Evolutionary conservation across 2,888 invertebrate genomes (phyloP).

Genomic region (Auanema sp.): DNA sequence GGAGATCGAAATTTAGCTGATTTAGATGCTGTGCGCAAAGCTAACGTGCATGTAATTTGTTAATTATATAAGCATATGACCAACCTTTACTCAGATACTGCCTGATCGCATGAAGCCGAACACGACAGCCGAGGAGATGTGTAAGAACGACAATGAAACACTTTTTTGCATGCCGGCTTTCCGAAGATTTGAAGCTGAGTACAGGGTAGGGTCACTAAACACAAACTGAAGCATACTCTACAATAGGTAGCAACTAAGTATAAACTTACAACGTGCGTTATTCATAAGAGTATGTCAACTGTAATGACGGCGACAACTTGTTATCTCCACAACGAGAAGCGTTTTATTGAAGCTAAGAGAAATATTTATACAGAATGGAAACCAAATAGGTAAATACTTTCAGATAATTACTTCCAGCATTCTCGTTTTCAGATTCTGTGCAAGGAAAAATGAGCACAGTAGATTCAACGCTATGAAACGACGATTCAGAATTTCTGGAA

Average conservation of each 20-base stretch:
- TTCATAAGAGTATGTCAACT: conserved; percentile 43
- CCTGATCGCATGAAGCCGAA: not conserved
- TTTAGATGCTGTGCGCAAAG: no score
- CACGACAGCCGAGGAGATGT: not conserved
- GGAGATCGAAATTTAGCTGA: no score
- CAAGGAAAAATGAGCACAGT: conserved; percentile 25
- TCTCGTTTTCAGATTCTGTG: conserved; percentile 32
- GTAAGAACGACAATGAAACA: conserved; percentile 16
- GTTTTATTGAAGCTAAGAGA: conserved; percentile 22
- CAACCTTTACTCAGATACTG: not conserved
- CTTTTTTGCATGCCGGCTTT: conserved; percentile 5
- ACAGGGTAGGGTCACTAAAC: not conserved
- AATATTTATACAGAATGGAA: conserved; percentile 22
- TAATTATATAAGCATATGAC: no score
- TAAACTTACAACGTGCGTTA: conserved; percentile 32
- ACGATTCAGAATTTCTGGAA: not conserved
- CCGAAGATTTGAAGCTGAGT: conserved; percentile 3
- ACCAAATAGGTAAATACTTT: conserved; percentile 14
- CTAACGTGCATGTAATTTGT: no score
- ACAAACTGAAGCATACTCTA: not conserved
- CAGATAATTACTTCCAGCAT: not conserved
- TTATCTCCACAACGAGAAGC: conserved; percentile 27
- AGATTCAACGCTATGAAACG: conserved; percentile 8
- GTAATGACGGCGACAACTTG: conserved; percentile 37
- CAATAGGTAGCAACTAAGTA: conserved; percentile 17